A percentile compares a stretch with the other conserved stretches of the same genome.
Evolutionary conservation across 2,797 vertebrate genomes (phyloP).

Genomic region (Enteromius mattozi): DNA sequence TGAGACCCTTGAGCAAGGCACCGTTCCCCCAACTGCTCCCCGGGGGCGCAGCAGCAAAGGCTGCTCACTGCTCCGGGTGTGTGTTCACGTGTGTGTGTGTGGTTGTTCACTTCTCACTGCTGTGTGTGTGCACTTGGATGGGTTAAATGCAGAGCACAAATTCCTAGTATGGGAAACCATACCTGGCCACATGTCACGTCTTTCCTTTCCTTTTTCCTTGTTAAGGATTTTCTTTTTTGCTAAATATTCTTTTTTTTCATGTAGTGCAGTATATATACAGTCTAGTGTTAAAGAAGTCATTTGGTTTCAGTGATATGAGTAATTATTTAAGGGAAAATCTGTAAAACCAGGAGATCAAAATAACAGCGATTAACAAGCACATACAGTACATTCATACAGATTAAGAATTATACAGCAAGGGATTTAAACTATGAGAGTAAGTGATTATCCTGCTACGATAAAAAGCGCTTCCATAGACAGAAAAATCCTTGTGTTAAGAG

Average conservation of each 20-base stretch:
- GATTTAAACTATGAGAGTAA: not conserved
- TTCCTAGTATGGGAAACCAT: no score
- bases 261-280: not conserved
- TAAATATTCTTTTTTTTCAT: not conserved
- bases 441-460: not conserved
- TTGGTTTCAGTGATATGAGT: not conserved
- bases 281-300: not conserved
- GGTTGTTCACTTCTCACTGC: no score
- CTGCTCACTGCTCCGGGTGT: no score
- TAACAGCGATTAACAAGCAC: conserved; percentile 13
- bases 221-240: no score
- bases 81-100: no score
- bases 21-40: no score
- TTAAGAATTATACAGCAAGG: not conserved
- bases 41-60: no score
- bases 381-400: not conserved
- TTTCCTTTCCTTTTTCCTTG: no score
- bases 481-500: not conserved
- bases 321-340: not conserved
- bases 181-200: no score
- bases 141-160: no score
- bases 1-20: no score
- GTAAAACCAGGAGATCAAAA: conserved; percentile 7
- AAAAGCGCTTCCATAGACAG: not conserved
- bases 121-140: no score